A percentile compares a stretch with the other conserved stretches of the same genome.
Conservation (phyloP, 2,113 vertebrate species). For the Aix galericulata region DNA sequence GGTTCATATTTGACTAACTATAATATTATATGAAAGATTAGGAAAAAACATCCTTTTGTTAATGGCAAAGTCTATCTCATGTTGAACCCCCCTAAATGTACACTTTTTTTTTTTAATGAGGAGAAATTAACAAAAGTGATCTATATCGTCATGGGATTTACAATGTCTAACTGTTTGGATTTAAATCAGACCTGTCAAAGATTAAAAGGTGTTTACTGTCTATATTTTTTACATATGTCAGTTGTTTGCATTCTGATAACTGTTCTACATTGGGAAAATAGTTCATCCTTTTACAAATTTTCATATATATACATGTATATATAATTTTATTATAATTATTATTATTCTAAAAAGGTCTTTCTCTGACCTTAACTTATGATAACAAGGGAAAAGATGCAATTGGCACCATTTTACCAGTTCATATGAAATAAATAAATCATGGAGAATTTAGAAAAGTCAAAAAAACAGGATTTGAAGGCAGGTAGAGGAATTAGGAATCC, state of each 20-base stretch:
- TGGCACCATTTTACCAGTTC: not conserved
- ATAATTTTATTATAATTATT: not conserved
- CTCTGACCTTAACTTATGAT: not conserved
- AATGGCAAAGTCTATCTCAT: not conserved
- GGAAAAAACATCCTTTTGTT: not conserved
- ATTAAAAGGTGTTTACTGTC: not conserved
- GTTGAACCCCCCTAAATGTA: not conserved
- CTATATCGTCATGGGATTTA: not conserved
- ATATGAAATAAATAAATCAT: not conserved
- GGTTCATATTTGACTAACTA: not conserved
- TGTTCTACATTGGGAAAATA: not conserved
- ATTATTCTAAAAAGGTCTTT: not conserved
- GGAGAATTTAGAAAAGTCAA: not conserved
- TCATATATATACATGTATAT: not conserved
- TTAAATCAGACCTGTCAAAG: not conserved
- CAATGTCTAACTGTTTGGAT: not conserved
- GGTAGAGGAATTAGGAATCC: not conserved
- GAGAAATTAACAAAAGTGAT: not conserved
- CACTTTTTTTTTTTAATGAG: not conserved
- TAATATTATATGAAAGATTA: not conserved
- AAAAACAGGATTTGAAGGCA: not conserved
- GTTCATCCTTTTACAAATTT: not conserved
- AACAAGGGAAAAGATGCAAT: not conserved
- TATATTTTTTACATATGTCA: not conserved
- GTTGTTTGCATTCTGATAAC: not conserved